Conservation (phyloP, 2,113 vertebrate species). For the Micronycteris hirsuta region DNA sequence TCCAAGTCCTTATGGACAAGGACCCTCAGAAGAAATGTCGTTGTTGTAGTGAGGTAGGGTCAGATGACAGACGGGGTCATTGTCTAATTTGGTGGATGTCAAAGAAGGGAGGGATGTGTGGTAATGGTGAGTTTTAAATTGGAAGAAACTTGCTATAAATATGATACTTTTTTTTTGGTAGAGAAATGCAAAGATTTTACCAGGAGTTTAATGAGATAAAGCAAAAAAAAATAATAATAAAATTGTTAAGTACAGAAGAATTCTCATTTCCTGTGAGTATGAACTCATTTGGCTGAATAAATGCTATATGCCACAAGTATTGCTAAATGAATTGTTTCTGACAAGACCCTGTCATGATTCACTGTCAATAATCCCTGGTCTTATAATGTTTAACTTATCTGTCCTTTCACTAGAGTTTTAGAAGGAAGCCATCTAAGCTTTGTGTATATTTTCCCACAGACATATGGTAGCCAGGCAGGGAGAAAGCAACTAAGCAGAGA, state of each 20-base stretch:
- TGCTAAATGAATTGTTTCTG: not conserved
- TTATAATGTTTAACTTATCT: not conserved
- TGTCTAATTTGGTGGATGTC: not conserved
- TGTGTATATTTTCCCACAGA: not conserved
- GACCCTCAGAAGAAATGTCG: not conserved
- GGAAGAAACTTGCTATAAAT: not conserved
- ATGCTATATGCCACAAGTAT: not conserved
- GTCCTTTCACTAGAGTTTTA: not conserved
- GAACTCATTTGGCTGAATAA: not conserved
- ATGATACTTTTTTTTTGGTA: not conserved
- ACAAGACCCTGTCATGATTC: not conserved
- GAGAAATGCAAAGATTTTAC: not conserved
- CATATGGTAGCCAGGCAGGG: not conserved
- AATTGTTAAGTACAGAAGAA: not conserved
- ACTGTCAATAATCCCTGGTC: not conserved
- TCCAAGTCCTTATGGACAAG: not conserved
- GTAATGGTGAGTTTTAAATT: not conserved
- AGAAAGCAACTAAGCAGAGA: not conserved
- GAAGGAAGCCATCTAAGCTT: not conserved
- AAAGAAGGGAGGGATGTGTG: not conserved
- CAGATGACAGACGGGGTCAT: not conserved
- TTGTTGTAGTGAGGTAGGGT: not conserved
- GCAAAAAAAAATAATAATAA: not conserved
- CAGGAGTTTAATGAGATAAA: not conserved
- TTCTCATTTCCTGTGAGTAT: not conserved